These are phyloP conservation scores for Ectemnius cavifrons DNA, from an alignment of 2,888 invertebrate genomes.

Conservation along the genomic window DNA sequence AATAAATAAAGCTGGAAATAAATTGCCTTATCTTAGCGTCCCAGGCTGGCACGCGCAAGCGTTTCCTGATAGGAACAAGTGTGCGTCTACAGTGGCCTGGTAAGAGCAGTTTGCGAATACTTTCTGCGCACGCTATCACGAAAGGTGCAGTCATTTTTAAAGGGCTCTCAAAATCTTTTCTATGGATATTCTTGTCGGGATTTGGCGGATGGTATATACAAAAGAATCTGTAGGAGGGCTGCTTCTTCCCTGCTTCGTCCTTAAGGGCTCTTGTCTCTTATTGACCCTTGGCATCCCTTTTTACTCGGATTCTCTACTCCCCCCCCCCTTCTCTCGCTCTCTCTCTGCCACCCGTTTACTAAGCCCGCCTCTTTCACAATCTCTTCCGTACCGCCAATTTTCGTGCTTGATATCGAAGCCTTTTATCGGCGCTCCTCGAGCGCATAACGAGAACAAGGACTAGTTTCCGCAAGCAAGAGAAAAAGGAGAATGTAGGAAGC, in stretches of 20 bases:
- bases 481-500: constrained; percentile 15
- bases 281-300: constrained; percentile 40
- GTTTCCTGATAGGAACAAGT: constrained; percentile 23
- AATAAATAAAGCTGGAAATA: constrained; percentile 74
- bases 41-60: constrained; percentile 69
- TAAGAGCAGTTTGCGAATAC: constrained; percentile 48
- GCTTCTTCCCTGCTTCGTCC: constrained; percentile 21
- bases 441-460: constrained; percentile 41
- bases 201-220: constrained; percentile 40
- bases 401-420: constrained; percentile 36
- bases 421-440: constrained; percentile 41
- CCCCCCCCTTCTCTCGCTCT: not conserved
- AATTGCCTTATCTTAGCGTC: constrained; percentile 76
- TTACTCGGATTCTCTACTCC: not conserved
- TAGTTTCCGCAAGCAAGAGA: constrained; percentile 4
- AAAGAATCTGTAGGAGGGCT: constrained; percentile 44
- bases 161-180: constrained; percentile 53
- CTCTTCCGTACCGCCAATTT: constrained; percentile 26
- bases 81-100: constrained; percentile 29
- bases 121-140: constrained; percentile 38
- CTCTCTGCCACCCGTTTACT: not conserved
- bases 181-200: constrained; percentile 53
- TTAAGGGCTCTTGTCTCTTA: constrained; percentile 43
- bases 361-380: constrained; percentile 8
- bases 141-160: constrained; percentile 57